These are phyloP conservation scores for Lagopus muta DNA, from an alignment of 2,113 vertebrate genomes.

Conservation along the genomic window DNA sequence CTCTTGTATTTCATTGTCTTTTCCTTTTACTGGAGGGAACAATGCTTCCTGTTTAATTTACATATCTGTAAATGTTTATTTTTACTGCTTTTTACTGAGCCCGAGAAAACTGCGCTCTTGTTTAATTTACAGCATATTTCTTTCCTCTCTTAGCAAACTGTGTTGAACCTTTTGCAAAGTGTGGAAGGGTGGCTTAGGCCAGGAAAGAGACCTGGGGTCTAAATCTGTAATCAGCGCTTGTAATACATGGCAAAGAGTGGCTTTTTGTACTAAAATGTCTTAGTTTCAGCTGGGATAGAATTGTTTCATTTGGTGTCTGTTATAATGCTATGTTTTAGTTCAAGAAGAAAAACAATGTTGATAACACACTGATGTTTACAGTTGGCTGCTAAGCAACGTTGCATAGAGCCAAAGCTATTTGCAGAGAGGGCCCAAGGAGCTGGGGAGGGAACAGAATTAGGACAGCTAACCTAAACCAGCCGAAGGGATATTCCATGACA, in stretches of 20 bases:
- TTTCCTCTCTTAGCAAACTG: not conserved
- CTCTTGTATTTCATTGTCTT: not conserved
- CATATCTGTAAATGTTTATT: not conserved
- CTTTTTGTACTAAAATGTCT: not conserved
- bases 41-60: not conserved
- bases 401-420: no score
- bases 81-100: not conserved
- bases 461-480: no score
- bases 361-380: no score
- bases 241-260: fast-evolving
- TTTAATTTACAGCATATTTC: fast-evolving
- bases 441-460: no score
- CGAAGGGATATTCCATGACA: no score
- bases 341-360: no score
- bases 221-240: not conserved
- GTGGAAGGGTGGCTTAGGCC: not conserved
- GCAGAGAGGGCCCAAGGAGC: no score
- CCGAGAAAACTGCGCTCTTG: not conserved
- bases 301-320: no score
- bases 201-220: not conserved
- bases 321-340: no score
- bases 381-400: no score
- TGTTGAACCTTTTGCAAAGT: not conserved
- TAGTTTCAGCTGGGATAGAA: no score
- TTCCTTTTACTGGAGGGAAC: not conserved